Percentiles rank a stretch among this genome's conserved stretches.
phyloP scores from a whole-genome alignment of 2,113 vertebrate genomes.

The Phrynocephalus versicolor region DNA sequence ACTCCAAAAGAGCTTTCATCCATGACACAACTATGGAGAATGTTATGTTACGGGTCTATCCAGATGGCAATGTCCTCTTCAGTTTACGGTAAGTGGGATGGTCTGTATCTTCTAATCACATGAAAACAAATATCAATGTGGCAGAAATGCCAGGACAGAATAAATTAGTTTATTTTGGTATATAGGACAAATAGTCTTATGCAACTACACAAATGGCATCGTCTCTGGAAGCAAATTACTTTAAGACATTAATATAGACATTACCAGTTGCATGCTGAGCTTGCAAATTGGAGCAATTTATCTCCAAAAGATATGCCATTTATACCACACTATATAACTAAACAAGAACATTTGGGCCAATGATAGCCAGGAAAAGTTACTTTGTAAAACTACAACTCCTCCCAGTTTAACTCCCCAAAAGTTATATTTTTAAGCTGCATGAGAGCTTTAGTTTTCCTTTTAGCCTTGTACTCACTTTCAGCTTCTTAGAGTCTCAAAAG shows the following conservation, averaged over 20 bases:
- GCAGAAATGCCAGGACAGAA: background rate
- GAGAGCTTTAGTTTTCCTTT: background rate
- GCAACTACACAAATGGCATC: no score
- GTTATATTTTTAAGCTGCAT: no score
- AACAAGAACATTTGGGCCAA: no score
- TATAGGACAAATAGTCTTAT: no score
- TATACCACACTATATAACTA: no score
- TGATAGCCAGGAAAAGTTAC: background rate
- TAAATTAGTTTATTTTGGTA: no score
- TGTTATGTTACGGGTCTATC: conserved; percentile 87
- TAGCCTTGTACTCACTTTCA: background rate
- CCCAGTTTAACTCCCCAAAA: background rate
- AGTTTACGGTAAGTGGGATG: conserved; percentile 81
- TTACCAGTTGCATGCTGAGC: no score
- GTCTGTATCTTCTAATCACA: background rate
- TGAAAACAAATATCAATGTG: no score
- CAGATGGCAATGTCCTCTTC: conserved; percentile 90
- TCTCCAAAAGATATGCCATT: no score
- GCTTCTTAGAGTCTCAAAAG: background rate
- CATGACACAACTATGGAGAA: conserved; percentile 92
- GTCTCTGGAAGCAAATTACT: no score
- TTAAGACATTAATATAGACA: no score
- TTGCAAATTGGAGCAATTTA: no score
- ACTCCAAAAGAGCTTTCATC: conserved; percentile 93
- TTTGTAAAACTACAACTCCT: background rate